Percentiles rank a stretch among this genome's conserved stretches.
These are phyloP conservation scores for Rhadinocentrus ornatus DNA, from an alignment of 2,797 vertebrate species.

Conservation along the genomic window DNA sequence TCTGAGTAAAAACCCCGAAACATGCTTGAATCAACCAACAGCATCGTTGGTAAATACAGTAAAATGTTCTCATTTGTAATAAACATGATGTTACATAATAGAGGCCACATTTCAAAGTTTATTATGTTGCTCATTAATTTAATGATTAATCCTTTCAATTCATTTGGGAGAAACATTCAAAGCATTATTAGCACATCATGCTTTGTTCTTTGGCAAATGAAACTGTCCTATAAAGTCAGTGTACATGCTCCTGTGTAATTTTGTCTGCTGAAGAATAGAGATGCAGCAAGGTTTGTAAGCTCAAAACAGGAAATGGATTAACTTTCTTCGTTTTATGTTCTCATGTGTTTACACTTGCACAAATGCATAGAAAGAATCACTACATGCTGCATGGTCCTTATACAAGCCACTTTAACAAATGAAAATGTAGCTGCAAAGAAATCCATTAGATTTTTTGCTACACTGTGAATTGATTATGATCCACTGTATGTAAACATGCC, in stretches of 20 bases:
- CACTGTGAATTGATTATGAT: slow-evolving; percentile 12
- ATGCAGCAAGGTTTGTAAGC: not conserved
- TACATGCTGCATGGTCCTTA: not conserved
- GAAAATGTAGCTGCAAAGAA: not conserved
- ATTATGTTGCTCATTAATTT: slow-evolving; percentile 51
- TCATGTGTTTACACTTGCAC: not conserved
- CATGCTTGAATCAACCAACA: slow-evolving; percentile 43
- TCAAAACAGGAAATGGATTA: not conserved
- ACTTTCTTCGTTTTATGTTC: not conserved
- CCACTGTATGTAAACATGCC: slow-evolving; percentile 7
- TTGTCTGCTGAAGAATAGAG: not conserved
- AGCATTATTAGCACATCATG: slow-evolving; percentile 39
- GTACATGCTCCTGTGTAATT: slow-evolving; percentile 1
- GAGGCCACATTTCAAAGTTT: slow-evolving; percentile 36
- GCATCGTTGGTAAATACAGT: slow-evolving; percentile 12
- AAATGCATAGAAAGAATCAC: no score
- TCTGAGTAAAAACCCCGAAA: slow-evolving; percentile 52
- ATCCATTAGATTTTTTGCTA: slow-evolving; percentile 10
- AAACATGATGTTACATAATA: slow-evolving; percentile 15
- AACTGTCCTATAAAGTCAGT: slow-evolving; percentile 29
- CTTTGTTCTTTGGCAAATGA: slow-evolving; percentile 43
- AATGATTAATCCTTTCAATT: slow-evolving; percentile 58
- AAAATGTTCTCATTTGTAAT: slow-evolving; percentile 26
- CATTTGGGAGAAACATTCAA: slow-evolving; percentile 23
- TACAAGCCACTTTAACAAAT: slow-evolving; percentile 14